Conservation (phyloP, 2,113 vertebrate genomes). For the Perccottus glenii region DNA sequence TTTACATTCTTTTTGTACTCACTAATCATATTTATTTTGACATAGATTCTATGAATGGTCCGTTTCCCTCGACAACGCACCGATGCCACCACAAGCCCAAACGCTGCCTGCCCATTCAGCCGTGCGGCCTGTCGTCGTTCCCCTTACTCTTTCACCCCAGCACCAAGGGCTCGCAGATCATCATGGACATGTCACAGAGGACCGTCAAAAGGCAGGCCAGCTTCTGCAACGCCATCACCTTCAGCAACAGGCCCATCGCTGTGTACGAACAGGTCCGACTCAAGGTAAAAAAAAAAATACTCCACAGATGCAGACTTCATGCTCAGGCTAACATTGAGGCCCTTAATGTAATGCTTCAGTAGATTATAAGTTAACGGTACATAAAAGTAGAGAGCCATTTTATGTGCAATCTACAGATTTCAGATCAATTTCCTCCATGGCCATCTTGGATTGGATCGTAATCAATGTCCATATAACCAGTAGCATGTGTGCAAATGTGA, state of each 20-base stretch:
- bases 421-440: too few species aligned
- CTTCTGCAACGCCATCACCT: conserved; percentile 98
- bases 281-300: conserved; percentile 83
- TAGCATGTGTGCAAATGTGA: too few species aligned
- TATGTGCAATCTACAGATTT: too few species aligned
- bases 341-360: too few species aligned
- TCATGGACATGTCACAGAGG: conserved; percentile 94
- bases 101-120: conserved; percentile 85
- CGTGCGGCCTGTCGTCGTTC: conserved; percentile 82
- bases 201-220: conserved; percentile 93
- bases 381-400: too few species aligned
- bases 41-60: conserved; percentile 88
- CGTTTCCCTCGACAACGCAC: conserved; percentile 86
- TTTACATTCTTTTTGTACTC: not conserved
- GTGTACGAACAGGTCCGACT: conserved; percentile 94
- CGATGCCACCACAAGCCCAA: conserved; percentile 94
- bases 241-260: conserved; percentile 92
- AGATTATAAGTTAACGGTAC: too few species aligned
- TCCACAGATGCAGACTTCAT: not conserved
- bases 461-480: too few species aligned
- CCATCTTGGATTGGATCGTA: too few species aligned
- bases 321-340: too few species aligned
- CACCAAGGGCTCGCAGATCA: conserved; percentile 94
- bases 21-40: conserved; percentile 22
- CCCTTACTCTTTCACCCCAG: conserved; percentile 95